Evolutionary conservation across 2,888 invertebrate species (phyloP), one percentile per base, ranked within the genome.

Genomic region (Fragum fragum): DNA sequence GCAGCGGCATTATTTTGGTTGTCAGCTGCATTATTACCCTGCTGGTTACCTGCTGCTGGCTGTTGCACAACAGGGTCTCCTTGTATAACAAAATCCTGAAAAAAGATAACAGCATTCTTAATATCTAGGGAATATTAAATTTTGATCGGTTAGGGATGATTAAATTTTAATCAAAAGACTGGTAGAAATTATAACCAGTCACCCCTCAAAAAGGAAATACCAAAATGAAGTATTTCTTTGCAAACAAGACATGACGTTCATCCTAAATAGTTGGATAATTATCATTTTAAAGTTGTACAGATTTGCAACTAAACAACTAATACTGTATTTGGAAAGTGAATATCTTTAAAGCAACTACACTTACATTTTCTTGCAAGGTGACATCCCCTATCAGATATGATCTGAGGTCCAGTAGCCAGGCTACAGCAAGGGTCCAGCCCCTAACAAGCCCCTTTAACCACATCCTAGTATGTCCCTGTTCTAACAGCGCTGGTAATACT

Each of bases 401-500:
- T 82, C 98, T 97, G 14, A 99, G 96, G 76, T 98, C 97, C 2
- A 99, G 95, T 28, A 97, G 92, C 95, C 97, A 98, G 0, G 99
- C 97, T 0, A 93, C 92, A 3, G 83, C 92, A 9, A 94, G 79
- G 73, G 93, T 90, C 94, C 94, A 91, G 88, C 95, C 89, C 11
- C 97, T 96, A 0, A 99, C 96, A 14, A 97, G 95, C 5, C 96
- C 96, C 94, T 99, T 99, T 83, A 99, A 95, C 98, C 99, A 99
- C 11, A 97, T 97, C 9, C 99, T 96, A 0, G 99, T 99, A 94
- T 99, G 99, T 0, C 98, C 98, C 95, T 99, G 99, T 93, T 99
- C 99, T 79, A 99, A 95, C 55, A 99, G 95, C 0, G 99, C 99
- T 0, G 99, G 99, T 74, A 99, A 96, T 71, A 99, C 98, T 47